Conservation (phyloP, 2,113 vertebrate genomes). For the Lichenostomus cassidix region DNA sequence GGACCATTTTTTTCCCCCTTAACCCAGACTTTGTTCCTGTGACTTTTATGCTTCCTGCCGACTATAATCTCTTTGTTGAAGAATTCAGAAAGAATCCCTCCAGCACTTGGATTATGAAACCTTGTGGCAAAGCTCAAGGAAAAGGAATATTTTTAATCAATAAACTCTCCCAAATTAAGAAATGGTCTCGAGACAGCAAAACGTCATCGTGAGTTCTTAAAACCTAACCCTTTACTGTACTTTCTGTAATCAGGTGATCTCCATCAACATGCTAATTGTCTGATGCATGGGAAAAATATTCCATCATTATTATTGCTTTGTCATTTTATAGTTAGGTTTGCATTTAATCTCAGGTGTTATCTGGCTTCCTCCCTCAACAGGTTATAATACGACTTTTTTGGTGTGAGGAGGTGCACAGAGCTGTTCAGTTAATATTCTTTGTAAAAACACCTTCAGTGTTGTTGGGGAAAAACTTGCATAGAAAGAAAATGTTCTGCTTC, state of each 20-base stretch:
- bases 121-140: conserved; percentile 96
- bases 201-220: conserved; percentile 86
- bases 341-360: conserved; percentile 6
- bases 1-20: background rate
- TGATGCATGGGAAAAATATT: background rate
- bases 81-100: conserved; percentile 96
- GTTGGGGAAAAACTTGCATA: background rate
- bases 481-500: background rate
- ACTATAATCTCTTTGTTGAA: conserved; percentile 98
- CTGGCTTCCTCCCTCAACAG: background rate
- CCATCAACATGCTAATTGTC: background rate
- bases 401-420: background rate
- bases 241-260: background rate
- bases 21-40: conserved; percentile 92
- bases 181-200: conserved; percentile 97
- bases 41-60: conserved; percentile 96
- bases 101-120: conserved; percentile 99
- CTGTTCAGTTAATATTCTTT: background rate
- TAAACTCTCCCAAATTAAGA: conserved; percentile 98
- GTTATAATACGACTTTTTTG: background rate
- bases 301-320: background rate
- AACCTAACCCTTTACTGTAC: background rate
- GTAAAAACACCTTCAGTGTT: background rate
- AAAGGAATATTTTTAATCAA: conserved; percentile 99
- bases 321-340: background rate